phyloP scores from a whole-genome alignment of 1,140 invertebrate species.

The Drosophila kikkawai region DNA sequence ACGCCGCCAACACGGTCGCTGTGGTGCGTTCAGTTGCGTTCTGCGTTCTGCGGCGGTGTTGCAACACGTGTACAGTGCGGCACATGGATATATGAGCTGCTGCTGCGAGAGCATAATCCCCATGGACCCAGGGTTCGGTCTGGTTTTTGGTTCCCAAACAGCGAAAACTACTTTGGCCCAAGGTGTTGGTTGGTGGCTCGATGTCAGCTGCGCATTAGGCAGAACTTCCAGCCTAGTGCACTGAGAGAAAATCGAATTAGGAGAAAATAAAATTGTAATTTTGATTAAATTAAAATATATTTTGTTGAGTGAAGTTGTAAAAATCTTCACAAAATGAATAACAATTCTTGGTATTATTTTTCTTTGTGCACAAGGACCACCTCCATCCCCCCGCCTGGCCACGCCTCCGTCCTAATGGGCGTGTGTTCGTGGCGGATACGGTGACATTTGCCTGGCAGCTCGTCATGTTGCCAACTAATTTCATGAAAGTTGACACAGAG shows the following conservation, averaged over 20 bases:
- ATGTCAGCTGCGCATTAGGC: conserved; percentile 8
- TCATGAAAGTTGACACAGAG: conserved; percentile 82
- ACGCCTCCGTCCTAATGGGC: conserved; percentile 55
- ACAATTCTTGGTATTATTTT: background rate
- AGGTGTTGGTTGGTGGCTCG: conserved; percentile 45
- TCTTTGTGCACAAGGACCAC: background rate
- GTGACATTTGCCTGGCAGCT: conserved; percentile 68
- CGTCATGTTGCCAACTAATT: conserved; percentile 84
- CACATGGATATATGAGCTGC: conserved; percentile 33
- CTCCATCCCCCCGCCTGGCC: background rate
- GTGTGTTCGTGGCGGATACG: conserved; percentile 60
- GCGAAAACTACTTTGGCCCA: conserved; percentile 80
- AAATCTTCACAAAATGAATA: background rate
- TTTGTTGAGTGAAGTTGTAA: background rate
- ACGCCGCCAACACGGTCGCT: conserved; percentile 34
- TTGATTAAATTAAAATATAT: background rate
- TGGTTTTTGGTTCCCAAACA: conserved; percentile 61
- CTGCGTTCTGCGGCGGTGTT: conserved; percentile 42
- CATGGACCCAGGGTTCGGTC: conserved; percentile 44
- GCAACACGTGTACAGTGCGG: conserved; percentile 55
- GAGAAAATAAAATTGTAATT: background rate
- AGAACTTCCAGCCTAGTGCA: background rate
- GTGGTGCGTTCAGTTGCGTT: conserved; percentile 37
- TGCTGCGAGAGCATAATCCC: conserved; percentile 48
- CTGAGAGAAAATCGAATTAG: background rate